Evolutionary conservation across 2,113 vertebrate genomes (phyloP).

Genomic region (Upupa epops): DNA sequence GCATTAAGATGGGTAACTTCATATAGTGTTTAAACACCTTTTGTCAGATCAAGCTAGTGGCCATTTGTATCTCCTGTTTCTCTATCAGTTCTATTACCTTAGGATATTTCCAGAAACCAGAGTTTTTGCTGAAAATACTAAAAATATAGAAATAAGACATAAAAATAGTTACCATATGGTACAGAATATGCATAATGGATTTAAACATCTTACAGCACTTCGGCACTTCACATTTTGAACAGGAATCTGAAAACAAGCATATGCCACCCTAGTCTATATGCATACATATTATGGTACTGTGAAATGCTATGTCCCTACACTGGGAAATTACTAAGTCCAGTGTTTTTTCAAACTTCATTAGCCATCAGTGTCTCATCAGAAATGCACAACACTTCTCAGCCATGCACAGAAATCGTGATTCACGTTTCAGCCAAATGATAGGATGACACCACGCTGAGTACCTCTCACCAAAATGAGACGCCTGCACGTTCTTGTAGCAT

Average conservation of each 20-base stretch:
- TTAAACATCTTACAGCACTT: neutral
- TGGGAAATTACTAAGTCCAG: neutral
- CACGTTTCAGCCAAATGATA: neutral
- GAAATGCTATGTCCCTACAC: neutral
- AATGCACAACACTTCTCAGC: neutral
- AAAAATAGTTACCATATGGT: neutral
- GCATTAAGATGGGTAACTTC: neutral
- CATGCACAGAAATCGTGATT: neutral
- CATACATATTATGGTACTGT: rapidly evolving
- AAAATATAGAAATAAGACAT: neutral
- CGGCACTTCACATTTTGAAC: neutral
- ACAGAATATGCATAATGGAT: neutral
- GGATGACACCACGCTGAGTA: neutral
- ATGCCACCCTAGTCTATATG: neutral
- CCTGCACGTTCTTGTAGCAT: neutral
- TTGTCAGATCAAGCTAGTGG: neutral
- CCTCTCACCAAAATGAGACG: neutral
- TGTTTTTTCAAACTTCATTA: neutral
- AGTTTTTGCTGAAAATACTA: neutral
- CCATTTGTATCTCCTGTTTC: neutral
- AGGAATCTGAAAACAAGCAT: neutral
- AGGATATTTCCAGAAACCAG: neutral
- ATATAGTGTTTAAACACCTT: neutral
- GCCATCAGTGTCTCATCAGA: neutral
- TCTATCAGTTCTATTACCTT: neutral